These are phyloP conservation scores for Thereva unica DNA, from an alignment of 2,888 invertebrate genomes.

Conservation along the genomic window DNA sequence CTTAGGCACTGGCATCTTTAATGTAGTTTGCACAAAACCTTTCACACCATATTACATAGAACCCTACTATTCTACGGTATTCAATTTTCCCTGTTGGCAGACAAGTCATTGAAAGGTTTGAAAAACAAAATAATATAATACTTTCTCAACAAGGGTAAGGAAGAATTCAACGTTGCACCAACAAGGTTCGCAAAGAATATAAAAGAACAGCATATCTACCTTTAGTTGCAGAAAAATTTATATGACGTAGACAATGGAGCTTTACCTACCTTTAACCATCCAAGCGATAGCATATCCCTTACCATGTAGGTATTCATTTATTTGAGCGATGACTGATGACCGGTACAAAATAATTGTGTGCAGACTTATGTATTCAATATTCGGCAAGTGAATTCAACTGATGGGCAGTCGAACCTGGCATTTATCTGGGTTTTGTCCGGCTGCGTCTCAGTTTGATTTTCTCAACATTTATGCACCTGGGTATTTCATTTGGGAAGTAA, in stretches of 20 bases:
- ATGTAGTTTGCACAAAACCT: conserved; percentile 1
- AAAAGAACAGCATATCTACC: conserved; percentile 14
- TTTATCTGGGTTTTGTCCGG: no score
- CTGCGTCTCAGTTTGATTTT: no score
- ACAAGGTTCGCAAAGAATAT: conserved; percentile 16
- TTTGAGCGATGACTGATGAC: no score
- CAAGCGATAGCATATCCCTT: no score
- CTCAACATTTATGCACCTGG: no score
- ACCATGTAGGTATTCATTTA: no score
- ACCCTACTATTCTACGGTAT: conserved; percentile 16
- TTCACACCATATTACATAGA: not conserved
- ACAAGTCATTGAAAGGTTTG: conserved; percentile 1
- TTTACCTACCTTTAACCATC: no score
- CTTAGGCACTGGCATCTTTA: not conserved
- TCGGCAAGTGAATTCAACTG: no score
- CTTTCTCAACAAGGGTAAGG: conserved; percentile 12
- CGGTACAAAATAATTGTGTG: no score
- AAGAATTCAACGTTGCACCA: conserved; percentile 14
- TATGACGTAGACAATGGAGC: conserved; percentile 1
- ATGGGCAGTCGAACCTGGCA: no score
- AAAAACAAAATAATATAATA: conserved; percentile 15
- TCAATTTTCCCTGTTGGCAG: conserved; percentile 13
- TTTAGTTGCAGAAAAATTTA: conserved; percentile 14
- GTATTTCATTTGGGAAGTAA: no score
- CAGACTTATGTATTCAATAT: no score